Evolutionary conservation across 1,140 invertebrate species (phyloP).

Genomic region (Heterodera schachtii): DNA sequence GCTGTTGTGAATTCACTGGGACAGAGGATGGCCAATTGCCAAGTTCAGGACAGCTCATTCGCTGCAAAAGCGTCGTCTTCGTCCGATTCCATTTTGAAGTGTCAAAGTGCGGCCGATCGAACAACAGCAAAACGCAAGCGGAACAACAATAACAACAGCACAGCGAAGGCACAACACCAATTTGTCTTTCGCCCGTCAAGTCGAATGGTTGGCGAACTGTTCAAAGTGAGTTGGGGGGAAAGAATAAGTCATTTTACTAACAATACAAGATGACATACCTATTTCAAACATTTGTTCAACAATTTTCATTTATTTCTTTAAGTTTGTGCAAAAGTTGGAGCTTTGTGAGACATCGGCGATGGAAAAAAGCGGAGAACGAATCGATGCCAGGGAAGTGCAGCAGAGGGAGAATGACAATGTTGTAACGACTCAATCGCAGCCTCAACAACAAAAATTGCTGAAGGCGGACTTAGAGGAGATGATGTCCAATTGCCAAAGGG

Average conservation of each 20-base stretch:
- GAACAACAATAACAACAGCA: neutral
- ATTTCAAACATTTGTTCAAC: neutral
- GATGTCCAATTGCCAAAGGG: neutral
- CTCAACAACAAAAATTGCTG: neutral
- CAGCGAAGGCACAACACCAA: neutral
- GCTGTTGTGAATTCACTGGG: neutral
- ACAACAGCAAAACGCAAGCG: neutral
- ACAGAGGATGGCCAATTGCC: neutral
- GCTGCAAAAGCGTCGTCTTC: neutral
- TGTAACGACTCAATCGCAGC: neutral
- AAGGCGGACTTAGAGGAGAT: slow-evolving; percentile 13
- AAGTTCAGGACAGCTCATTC: neutral
- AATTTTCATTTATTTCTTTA: neutral
- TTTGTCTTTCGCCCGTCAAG: slow-evolving; percentile 24
- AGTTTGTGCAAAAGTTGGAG: neutral
- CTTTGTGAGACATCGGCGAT: neutral
- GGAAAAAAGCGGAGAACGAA: neutral
- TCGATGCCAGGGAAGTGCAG: neutral
- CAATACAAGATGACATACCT: too few relatives aligned
- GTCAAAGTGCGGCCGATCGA: neutral
- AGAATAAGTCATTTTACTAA: too few relatives aligned
- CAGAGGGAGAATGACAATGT: neutral
- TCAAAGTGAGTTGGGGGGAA: slow-evolving; percentile 16
- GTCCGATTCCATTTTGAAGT: neutral
- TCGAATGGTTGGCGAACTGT: slow-evolving; percentile 22